Percentiles rank a stretch among this genome's conserved stretches.
Evolutionary conservation across 2,797 vertebrate species (phyloP).

Genomic region (Anabas testudineus): DNA sequence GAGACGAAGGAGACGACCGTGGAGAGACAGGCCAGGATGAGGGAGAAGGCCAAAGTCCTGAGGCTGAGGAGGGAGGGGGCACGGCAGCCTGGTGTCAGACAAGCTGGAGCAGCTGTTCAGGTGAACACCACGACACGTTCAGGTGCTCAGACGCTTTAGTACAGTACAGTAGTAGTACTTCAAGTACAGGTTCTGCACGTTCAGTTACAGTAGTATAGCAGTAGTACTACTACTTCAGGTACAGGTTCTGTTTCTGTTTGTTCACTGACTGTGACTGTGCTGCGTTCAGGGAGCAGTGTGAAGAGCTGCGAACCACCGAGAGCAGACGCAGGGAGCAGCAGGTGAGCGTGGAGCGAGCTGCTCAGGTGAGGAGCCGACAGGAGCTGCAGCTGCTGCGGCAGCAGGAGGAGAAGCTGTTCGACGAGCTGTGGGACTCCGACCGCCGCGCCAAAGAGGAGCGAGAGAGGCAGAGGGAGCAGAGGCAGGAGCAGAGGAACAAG

Average conservation of each 20-base stretch:
- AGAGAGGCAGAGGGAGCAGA: conserved; percentile 50
- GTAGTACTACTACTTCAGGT: too few relatives aligned
- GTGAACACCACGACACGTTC: too few relatives aligned
- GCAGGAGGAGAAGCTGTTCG: conserved; percentile 84
- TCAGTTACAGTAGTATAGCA: too few relatives aligned
- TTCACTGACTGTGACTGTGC: too few relatives aligned
- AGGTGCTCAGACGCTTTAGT: too few relatives aligned
- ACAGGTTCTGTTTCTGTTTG: too few relatives aligned
- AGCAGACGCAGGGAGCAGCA: conserved; percentile 65
- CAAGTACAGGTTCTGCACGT: too few relatives aligned
- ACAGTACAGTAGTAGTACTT: too few relatives aligned
- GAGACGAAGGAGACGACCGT: conserved; percentile 77
- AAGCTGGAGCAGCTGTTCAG: conserved; percentile 92
- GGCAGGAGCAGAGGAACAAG: conserved; percentile 42
- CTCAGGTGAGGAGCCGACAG: conserved; percentile 82
- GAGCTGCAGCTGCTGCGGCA: conserved; percentile 67
- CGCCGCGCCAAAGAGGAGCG: conserved; percentile 83
- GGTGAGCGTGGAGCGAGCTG: conserved; percentile 78
- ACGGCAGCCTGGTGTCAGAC: conserved; percentile 85
- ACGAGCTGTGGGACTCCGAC: conserved; percentile 87
- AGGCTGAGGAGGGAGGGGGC: conserved; percentile 86
- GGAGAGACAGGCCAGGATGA: conserved; percentile 86
- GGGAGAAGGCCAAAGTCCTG: conserved; percentile 78
- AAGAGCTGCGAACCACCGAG: conserved; percentile 80
- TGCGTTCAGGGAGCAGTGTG: conserved; percentile 77